Percentiles rank a stretch among this genome's conserved stretches.
phyloP scores from a whole-genome alignment of 2,888 invertebrate species.

The Nineta flava region DNA sequence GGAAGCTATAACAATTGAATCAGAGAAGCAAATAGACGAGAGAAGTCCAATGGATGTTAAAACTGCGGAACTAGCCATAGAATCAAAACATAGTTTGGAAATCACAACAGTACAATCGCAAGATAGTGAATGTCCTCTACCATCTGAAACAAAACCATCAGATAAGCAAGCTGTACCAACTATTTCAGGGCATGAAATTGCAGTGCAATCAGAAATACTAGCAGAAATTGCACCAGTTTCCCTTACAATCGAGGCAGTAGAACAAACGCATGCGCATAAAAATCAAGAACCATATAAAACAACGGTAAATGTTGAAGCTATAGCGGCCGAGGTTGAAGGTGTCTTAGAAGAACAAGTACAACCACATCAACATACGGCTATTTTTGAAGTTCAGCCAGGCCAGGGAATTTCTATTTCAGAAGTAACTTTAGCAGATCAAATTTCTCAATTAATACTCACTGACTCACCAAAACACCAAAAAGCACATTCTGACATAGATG shows the following conservation, averaged over 20 bases:
- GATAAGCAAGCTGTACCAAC: constrained; percentile 18
- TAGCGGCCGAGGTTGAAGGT: constrained; percentile 28
- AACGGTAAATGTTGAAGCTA: constrained; percentile 30
- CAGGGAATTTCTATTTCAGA: constrained; percentile 27
- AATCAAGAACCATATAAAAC: constrained; percentile 30
- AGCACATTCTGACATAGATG: constrained; percentile 20
- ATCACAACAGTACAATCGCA: constrained; percentile 29
- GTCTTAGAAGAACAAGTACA: constrained; percentile 19
- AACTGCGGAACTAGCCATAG: constrained; percentile 16
- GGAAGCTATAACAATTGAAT: constrained; percentile 20
- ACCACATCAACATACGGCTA: constrained; percentile 27
- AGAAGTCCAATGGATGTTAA: constrained; percentile 16
- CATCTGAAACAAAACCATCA: constrained; percentile 20
- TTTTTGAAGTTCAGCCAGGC: constrained; percentile 25
- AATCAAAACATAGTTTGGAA: constrained; percentile 24
- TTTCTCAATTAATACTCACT: constrained; percentile 23
- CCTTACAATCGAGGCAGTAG: constrained; percentile 16
- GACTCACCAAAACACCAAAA: constrained; percentile 21
- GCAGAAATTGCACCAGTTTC: constrained; percentile 18
- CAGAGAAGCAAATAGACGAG: constrained; percentile 15
- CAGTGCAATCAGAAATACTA: constrained; percentile 22
- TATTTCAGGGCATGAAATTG: constrained; percentile 24
- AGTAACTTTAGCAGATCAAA: constrained; percentile 28
- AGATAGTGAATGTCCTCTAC: constrained; percentile 26
- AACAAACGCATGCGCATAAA: constrained; percentile 21